Conservation (phyloP, 2,113 vertebrate species). For the Corapipo altera region DNA sequence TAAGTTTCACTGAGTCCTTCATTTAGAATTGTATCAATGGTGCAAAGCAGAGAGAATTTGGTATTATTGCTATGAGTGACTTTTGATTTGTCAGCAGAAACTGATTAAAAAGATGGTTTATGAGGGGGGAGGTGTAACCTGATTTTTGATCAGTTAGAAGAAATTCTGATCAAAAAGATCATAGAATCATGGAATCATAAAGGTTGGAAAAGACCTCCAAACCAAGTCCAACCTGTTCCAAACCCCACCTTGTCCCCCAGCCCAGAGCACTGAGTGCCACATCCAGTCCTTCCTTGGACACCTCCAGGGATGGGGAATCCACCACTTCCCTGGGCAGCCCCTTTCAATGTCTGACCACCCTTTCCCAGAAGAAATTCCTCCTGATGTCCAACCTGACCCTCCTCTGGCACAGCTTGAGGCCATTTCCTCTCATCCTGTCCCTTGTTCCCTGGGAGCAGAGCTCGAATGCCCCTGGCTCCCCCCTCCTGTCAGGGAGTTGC, state of each 20-base stretch:
- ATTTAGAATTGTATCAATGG: not conserved
- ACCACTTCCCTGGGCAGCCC: not conserved
- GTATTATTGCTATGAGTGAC: rapidly evolving
- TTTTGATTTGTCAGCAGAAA: not conserved
- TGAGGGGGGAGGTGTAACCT: not conserved
- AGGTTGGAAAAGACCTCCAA: not conserved
- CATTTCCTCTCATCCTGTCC: not conserved
- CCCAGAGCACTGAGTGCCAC: not conserved
- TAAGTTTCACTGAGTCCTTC: not conserved
- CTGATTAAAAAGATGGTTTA: not conserved
- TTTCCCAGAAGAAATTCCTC: not conserved
- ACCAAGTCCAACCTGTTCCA: not conserved
- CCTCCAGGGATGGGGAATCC: not conserved
- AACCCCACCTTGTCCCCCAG: not conserved
- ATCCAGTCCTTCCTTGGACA: not conserved
- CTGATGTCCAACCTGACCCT: rapidly evolving
- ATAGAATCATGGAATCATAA: not conserved
- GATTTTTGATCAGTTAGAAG: not conserved
- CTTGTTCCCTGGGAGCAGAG: not conserved
- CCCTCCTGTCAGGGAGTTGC: not conserved
- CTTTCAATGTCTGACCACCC: not conserved
- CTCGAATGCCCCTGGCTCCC: rapidly evolving
- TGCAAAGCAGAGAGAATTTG: not conserved
- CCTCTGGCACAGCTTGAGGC: rapidly evolving
- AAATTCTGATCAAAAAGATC: not conserved